Conservation (phyloP, 35 echinoderm and acorn worm genomes). For the Eucidaris tribuloides region DNA sequence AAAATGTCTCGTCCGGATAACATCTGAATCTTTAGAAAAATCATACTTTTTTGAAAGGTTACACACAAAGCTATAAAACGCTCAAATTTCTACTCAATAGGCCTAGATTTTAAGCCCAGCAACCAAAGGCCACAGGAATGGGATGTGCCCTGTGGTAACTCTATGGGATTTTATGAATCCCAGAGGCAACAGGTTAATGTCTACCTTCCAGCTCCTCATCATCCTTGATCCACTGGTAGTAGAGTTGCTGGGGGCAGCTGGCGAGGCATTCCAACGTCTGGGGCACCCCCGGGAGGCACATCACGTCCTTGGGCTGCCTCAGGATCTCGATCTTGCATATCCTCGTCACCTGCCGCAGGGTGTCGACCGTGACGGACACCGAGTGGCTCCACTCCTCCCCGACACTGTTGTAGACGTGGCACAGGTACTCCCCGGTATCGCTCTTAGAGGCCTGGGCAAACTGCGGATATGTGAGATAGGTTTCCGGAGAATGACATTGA, state of each 20-base stretch:
- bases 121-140: too few species aligned
- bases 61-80: too few species aligned
- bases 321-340: slow-evolving; percentile 29
- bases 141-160: too few species aligned
- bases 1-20: too few species aligned
- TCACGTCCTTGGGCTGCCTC: slow-evolving; percentile 28
- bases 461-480: slow-evolving; percentile 16
- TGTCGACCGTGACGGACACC: slow-evolving; percentile 41
- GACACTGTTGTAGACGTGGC: slow-evolving; percentile 38
- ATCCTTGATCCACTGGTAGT: slow-evolving; percentile 81
- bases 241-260: not conserved
- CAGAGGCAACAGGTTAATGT: too few species aligned
- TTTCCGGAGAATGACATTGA: too few species aligned
- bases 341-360: not conserved
- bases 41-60: too few species aligned
- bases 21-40: not conserved
- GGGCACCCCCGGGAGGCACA: slow-evolving; percentile 29
- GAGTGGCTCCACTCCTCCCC: slow-evolving; percentile 11
- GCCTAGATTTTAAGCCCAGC: too few species aligned
- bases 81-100: too few species aligned
- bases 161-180: too few species aligned
- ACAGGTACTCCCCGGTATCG: slow-evolving; percentile 58
- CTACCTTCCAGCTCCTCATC: slow-evolving; percentile 50
- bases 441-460: slow-evolving; percentile 44
- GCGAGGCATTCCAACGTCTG: slow-evolving; percentile 35